Evolutionary conservation across 2,888 invertebrate species (phyloP).

Genomic region (Nomada fucata): DNA sequence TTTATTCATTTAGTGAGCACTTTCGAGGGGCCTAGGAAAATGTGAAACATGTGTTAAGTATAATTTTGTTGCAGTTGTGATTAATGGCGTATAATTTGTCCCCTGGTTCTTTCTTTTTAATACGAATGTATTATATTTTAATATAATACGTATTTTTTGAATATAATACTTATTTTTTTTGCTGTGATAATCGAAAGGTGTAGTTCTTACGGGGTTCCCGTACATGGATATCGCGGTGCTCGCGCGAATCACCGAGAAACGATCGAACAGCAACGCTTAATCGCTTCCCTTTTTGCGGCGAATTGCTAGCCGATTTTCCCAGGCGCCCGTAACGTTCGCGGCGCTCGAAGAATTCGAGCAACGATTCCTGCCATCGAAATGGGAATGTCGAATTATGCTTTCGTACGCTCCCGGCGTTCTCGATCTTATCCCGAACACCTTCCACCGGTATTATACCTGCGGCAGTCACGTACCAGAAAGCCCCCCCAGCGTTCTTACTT

Average conservation of each 20-base stretch:
- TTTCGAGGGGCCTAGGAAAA: too few relatives aligned
- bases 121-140: too few relatives aligned
- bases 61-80: too few relatives aligned
- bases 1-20: too few relatives aligned
- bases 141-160: too few relatives aligned
- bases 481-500: not conserved
- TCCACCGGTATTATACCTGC: not conserved
- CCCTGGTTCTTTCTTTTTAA: too few relatives aligned
- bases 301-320: conserved; percentile 35
- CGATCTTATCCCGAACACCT: not conserved
- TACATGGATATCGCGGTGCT: not conserved
- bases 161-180: too few relatives aligned
- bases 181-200: too few relatives aligned
- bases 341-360: conserved; percentile 41
- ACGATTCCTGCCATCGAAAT: conserved; percentile 19
- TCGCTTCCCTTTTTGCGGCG: conserved; percentile 40
- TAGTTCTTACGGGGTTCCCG: not conserved
- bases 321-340: conserved; percentile 31
- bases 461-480: not conserved
- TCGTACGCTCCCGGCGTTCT: conserved; percentile 1
- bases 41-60: too few relatives aligned
- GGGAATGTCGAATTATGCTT: conserved; percentile 13
- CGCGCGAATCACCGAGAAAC: conserved; percentile 39
- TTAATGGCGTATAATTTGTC: too few relatives aligned
- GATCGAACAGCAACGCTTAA: conserved; percentile 38